Evolutionary conservation across 2,888 invertebrate genomes (phyloP).

Genomic region (Sesia bembeciformis): DNA sequence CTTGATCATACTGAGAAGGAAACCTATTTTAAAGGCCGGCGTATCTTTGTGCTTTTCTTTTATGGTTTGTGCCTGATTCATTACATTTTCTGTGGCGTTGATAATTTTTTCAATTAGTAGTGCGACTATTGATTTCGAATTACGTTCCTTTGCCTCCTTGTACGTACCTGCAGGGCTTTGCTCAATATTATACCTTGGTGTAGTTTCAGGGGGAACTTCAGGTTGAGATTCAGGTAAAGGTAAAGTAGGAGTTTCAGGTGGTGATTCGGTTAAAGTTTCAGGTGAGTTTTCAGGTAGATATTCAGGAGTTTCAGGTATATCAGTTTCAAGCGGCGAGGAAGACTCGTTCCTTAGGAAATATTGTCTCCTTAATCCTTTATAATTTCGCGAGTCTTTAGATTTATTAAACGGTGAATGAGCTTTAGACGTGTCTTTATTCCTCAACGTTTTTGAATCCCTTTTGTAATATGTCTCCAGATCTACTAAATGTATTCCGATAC

Average conservation of each 20-base stretch:
- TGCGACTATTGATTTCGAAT: constrained; percentile 42
- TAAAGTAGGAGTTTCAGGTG: no score
- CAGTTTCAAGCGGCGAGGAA: no score
- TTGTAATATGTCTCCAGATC: constrained; percentile 10
- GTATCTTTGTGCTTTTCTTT: constrained; percentile 25
- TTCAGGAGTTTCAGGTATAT: no score
- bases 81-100: constrained; percentile 37
- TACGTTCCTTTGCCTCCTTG: constrained; percentile 30
- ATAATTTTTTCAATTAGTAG: constrained; percentile 44
- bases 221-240: no score
- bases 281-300: no score
- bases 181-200: constrained; percentile 1
- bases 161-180: constrained; percentile 4
- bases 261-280: no score
- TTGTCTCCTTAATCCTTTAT: no score
- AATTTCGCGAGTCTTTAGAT: no score
- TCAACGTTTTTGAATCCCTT: no score
- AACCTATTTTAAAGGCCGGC: constrained; percentile 43
- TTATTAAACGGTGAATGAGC: no score
- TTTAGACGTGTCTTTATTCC: no score
- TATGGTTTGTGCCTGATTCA: constrained; percentile 26
- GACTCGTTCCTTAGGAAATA: no score
- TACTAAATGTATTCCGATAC: constrained; percentile 19
- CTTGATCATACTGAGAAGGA: constrained; percentile 47
- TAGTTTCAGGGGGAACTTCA: neutral